A percentile compares a stretch with the other conserved stretches of the same genome.
phyloP scores from a whole-genome alignment of 2,797 vertebrate genomes.

The Oceanodroma leucorhoa region DNA sequence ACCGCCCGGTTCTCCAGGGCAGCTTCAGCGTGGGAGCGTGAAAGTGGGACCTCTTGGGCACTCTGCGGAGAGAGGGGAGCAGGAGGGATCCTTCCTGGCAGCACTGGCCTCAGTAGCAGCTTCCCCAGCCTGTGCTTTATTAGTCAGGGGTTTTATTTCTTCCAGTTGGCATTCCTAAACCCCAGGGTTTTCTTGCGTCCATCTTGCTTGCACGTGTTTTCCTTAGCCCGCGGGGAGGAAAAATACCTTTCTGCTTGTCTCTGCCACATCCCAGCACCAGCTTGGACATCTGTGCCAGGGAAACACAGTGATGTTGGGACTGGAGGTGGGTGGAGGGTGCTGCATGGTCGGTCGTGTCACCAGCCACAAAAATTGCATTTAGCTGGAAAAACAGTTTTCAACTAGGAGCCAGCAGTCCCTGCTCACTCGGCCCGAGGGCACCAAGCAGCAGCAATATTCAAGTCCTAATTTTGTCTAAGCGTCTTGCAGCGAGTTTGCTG shows the following conservation, averaged over 20 bases:
- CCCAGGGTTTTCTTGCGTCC: background rate
- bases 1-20: rapidly evolving
- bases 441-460: background rate
- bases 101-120: background rate
- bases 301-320: background rate
- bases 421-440: rapidly evolving
- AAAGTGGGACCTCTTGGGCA: rapidly evolving
- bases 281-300: background rate
- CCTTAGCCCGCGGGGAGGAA: background rate
- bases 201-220: background rate
- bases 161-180: background rate
- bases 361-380: background rate
- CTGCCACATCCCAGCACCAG: background rate
- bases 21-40: rapidly evolving
- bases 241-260: background rate
- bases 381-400: background rate
- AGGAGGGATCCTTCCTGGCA: background rate
- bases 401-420: rapidly evolving
- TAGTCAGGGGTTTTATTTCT: background rate
- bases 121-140: background rate
- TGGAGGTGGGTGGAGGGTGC: background rate
- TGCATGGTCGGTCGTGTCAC: rapidly evolving
- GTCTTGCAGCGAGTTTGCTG: background rate
- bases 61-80: background rate
- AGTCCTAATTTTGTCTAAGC: background rate